Percentiles rank a stretch among this genome's conserved stretches.
Conservation (phyloP, 2,888 invertebrate genomes). For the Latrodectus elegans region DNA sequence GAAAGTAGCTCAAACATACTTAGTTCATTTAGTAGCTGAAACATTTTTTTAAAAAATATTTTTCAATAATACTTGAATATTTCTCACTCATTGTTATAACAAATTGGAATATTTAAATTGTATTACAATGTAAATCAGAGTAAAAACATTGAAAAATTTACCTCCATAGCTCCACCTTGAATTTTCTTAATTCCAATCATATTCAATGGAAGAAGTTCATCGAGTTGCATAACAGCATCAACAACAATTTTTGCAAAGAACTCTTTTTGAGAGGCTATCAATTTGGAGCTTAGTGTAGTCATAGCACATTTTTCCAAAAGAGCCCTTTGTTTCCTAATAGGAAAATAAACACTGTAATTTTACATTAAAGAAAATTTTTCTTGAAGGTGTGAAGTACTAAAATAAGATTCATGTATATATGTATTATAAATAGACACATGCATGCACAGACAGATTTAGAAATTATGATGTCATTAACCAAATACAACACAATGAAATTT, state of each 20-base stretch:
- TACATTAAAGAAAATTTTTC: neutral
- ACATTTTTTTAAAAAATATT: no score
- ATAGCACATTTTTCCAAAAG: constrained; percentile 87
- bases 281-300: constrained; percentile 97
- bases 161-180: constrained; percentile 79
- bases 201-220: constrained; percentile 92
- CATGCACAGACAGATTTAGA: neutral
- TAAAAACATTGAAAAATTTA: constrained; percentile 69
- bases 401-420: neutral
- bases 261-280: constrained; percentile 95
- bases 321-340: constrained; percentile 60
- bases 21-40: no score
- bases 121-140: no score
- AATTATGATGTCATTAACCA: neutral
- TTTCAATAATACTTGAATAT: no score
- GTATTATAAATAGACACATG: neutral
- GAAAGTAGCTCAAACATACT: no score
- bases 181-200: constrained; percentile 99
- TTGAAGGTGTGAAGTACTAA: neutral
- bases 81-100: no score
- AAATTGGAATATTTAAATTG: no score
- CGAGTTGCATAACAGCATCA: constrained; percentile 93
- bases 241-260: constrained; percentile 98
- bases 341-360: no score
- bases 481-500: no score